Percentiles rank a stretch among this genome's conserved stretches.
These are phyloP conservation scores for Oxyruncus cristatus DNA, from an alignment of 2,113 vertebrate genomes.

Conservation along the genomic window DNA sequence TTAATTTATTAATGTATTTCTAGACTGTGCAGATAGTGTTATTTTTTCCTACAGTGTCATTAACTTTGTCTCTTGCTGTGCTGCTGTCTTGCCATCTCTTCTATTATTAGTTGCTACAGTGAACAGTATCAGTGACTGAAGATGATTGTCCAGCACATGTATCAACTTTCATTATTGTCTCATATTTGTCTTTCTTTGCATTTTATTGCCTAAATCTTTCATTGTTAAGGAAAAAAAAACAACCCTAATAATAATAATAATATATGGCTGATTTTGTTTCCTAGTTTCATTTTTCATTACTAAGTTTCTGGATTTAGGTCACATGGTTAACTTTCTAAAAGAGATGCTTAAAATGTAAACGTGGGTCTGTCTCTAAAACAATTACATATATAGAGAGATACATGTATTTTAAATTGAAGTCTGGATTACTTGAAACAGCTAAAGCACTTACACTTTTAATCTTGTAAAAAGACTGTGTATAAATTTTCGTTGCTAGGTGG, in stretches of 20 bases:
- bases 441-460: neutral
- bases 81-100: neutral
- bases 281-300: neutral
- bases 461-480: neutral
- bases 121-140: neutral
- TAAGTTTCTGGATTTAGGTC: neutral
- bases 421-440: neutral
- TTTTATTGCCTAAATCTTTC: neutral
- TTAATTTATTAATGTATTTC: neutral
- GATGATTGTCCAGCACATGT: neutral
- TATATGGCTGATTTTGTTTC: neutral
- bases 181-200: neutral
- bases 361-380: neutral
- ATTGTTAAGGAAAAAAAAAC: neutral
- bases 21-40: neutral
- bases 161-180: neutral
- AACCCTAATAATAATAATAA: neutral
- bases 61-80: constrained; percentile 17
- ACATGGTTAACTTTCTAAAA: neutral
- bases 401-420: neutral
- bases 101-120: neutral
- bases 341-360: neutral
- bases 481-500: constrained; percentile 80
- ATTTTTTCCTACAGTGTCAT: constrained; percentile 17
- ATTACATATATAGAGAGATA: neutral